phyloP scores from a whole-genome alignment of 2,888 invertebrate genomes.

The Teleogryllus oceanicus region DNA sequence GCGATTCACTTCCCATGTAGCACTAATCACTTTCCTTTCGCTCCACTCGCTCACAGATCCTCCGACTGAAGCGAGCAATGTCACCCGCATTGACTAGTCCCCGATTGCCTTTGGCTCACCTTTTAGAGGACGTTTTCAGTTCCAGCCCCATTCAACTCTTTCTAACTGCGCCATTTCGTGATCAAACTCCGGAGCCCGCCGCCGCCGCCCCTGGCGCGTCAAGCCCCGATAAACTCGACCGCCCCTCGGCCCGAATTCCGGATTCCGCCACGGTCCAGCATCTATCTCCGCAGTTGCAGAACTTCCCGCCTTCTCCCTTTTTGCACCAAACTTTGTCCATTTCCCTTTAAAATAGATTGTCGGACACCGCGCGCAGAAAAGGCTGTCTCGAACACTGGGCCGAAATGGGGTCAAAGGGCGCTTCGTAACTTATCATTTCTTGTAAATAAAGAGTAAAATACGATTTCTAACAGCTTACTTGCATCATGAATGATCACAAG shows the following conservation, averaged over 20 bases:
- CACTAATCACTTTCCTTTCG: too few species aligned
- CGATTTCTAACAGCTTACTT: too few species aligned
- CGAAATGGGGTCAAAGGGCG: too few species aligned
- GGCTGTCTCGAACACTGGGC: too few species aligned
- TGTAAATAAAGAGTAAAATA: too few species aligned
- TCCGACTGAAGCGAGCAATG: too few species aligned
- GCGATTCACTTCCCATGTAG: too few species aligned
- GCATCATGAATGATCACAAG: too few species aligned
- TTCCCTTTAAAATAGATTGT: constrained; percentile 9
- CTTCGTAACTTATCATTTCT: too few species aligned
- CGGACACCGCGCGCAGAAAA: not conserved
- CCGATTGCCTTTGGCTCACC: too few species aligned
- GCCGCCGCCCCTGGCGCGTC: not conserved
- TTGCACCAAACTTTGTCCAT: not conserved
- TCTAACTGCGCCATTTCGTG: not conserved
- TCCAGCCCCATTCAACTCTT: constrained; percentile 9
- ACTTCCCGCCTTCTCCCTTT: not conserved
- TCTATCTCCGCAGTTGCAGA: not conserved
- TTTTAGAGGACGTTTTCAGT: not conserved
- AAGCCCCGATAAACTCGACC: not conserved
- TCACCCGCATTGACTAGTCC: too few species aligned
- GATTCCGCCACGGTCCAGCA: not conserved
- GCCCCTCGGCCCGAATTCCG: not conserved
- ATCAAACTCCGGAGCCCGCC: not conserved
- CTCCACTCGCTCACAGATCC: too few species aligned